Conservation (phyloP, 2,797 vertebrate species). For the Acrocephalus scirpaceus region DNA sequence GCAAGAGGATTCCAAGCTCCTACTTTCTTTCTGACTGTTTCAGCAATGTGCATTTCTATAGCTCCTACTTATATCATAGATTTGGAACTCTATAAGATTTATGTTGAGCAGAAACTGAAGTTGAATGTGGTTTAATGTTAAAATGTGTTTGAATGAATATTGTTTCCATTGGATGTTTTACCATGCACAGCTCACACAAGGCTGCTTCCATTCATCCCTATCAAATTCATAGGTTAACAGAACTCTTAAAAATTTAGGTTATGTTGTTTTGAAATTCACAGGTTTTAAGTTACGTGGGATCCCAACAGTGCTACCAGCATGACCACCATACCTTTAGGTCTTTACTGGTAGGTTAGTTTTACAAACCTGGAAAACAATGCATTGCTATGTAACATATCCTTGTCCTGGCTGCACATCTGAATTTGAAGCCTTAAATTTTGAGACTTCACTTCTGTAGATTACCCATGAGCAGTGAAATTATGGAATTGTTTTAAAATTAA, state of each 20-base stretch:
- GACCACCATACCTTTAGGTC: not conserved
- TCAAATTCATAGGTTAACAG: not conserved
- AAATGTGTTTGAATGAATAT: not conserved
- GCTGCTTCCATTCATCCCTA: not conserved
- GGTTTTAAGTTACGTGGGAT: not conserved
- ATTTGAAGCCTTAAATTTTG: not conserved
- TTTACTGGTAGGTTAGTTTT: not conserved
- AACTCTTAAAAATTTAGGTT: not conserved
- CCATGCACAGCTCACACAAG: not conserved
- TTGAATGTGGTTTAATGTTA: not conserved
- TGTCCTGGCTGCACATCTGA: not conserved
- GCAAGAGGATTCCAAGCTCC: not conserved
- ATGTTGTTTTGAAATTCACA: not conserved
- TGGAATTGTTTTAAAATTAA: not conserved
- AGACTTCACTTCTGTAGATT: not conserved
- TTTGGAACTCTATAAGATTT: not conserved
- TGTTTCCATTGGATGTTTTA: not conserved
- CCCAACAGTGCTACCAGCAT: not conserved
- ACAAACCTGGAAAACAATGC: not conserved
- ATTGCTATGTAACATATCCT: not conserved
- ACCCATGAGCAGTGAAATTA: not conserved
- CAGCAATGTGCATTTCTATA: not conserved
- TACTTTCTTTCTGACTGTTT: not conserved
- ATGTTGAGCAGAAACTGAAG: not conserved
- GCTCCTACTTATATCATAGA: not conserved